Evolutionary conservation across 2,113 vertebrate species (phyloP).

Genomic region (Anguilla japonica): DNA sequence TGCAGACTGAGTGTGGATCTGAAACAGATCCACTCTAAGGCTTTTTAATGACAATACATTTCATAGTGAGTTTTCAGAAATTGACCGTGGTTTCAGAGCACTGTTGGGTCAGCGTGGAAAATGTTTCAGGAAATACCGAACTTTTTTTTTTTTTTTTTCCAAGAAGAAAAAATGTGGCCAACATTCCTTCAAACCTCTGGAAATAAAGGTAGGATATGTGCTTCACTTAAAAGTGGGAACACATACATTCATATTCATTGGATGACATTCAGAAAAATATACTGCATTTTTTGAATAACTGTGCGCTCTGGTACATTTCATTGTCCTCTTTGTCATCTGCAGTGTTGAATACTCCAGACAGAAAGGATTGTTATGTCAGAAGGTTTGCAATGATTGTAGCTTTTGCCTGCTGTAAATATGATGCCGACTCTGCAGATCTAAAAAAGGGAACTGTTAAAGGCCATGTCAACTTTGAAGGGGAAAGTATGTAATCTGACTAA

Average conservation of each 20-base stretch:
- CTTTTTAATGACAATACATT: conserved; percentile 13
- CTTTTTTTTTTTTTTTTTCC: conserved; percentile 33
- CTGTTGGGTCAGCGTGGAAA: conserved; percentile 33
- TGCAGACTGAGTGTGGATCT: not conserved
- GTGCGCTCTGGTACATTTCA: not conserved
- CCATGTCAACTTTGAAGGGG: too few species aligned
- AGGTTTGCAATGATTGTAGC: not conserved
- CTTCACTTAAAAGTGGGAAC: not conserved
- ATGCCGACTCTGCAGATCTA: not conserved
- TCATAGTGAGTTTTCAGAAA: conserved; percentile 13
- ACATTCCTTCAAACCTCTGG: conserved; percentile 62
- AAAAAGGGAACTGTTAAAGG: not conserved
- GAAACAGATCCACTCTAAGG: not conserved
- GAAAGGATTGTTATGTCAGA: not conserved
- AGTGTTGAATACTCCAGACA: not conserved
- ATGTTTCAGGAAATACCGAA: conserved; percentile 69
- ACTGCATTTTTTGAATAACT: not conserved
- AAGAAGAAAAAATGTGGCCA: conserved; percentile 49
- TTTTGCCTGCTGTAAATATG: not conserved
- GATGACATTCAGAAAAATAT: not conserved
- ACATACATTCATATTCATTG: not conserved
- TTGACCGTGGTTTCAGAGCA: conserved; percentile 20
- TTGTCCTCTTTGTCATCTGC: not conserved
- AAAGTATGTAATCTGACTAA: not conserved
- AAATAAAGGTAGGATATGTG: conserved; percentile 45